Conservation (phyloP, 2,113 vertebrate genomes). For the Muscicapa adusta region DNA sequence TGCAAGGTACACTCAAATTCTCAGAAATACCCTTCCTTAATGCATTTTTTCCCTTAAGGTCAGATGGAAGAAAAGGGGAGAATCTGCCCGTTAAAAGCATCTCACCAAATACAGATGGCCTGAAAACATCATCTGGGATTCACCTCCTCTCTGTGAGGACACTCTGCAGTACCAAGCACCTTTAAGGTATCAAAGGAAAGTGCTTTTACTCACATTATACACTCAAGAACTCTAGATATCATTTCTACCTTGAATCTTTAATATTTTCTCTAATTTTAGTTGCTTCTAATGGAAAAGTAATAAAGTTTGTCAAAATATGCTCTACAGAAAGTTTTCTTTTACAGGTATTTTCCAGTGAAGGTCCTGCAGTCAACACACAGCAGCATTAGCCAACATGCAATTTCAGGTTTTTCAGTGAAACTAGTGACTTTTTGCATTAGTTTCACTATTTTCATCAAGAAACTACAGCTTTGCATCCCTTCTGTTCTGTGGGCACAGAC, state of each 20-base stretch:
- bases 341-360: neutral
- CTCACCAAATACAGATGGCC: neutral
- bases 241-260: slow-evolving; percentile 11
- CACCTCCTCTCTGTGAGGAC: neutral
- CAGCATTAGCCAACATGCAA: neutral
- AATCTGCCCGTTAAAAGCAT: slow-evolving; percentile 19
- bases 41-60: slow-evolving; percentile 45
- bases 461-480: neutral
- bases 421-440: neutral
- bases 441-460: neutral
- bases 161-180: neutral
- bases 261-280: slow-evolving; percentile 19
- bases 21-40: slow-evolving; percentile 19
- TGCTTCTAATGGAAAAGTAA: neutral
- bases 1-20: neutral
- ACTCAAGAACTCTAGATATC: neutral
- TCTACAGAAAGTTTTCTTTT: neutral
- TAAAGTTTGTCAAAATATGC: neutral
- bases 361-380: neutral
- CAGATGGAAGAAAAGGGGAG: slow-evolving; percentile 17
- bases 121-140: slow-evolving; percentile 28
- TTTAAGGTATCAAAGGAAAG: neutral
- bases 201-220: slow-evolving; percentile 6
- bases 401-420: neutral
- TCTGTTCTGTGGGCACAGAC: neutral